Conservation (phyloP, 37 sponge, comb jelly and placozoan species). For the Spongilla lacustris region DNA sequence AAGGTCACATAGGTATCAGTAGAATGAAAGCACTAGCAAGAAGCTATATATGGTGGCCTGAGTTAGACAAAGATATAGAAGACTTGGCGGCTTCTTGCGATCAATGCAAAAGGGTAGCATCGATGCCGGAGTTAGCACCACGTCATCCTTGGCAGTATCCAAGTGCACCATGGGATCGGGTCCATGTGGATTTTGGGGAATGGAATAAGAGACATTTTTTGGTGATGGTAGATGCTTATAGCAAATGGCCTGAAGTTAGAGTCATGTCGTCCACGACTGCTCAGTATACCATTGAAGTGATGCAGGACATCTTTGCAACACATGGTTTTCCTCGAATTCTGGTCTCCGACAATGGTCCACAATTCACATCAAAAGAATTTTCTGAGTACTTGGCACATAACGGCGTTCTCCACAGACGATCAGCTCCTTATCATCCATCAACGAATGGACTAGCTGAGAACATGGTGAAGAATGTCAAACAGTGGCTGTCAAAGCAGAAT, state of each 20-base stretch:
- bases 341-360: constrained; percentile 31
- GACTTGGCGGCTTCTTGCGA: constrained; percentile 4
- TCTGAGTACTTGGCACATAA: no score
- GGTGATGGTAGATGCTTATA: constrained; percentile 21
- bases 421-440: no score
- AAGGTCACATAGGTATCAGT: constrained; percentile 13
- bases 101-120: neutral
- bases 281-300: neutral
- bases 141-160: constrained; percentile 25
- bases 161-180: constrained; percentile 15
- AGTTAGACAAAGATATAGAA: constrained; percentile 19
- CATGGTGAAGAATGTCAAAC: no score
- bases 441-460: no score
- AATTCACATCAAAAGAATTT: no score
- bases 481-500: no score
- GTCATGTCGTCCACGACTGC: constrained; percentile 18
- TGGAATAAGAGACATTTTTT: neutral
- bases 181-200: constrained; percentile 30
- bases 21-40: constrained; percentile 31
- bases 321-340: constrained; percentile 19
- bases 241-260: constrained; percentile 37
- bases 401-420: no score
- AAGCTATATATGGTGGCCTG: constrained; percentile 35
- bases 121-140: neutral
- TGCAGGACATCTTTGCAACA: neutral